Percentiles rank a stretch among this genome's conserved stretches.
Evolutionary conservation across 2,888 invertebrate species (phyloP).

Genomic region (Calameuta pallipes): DNA sequence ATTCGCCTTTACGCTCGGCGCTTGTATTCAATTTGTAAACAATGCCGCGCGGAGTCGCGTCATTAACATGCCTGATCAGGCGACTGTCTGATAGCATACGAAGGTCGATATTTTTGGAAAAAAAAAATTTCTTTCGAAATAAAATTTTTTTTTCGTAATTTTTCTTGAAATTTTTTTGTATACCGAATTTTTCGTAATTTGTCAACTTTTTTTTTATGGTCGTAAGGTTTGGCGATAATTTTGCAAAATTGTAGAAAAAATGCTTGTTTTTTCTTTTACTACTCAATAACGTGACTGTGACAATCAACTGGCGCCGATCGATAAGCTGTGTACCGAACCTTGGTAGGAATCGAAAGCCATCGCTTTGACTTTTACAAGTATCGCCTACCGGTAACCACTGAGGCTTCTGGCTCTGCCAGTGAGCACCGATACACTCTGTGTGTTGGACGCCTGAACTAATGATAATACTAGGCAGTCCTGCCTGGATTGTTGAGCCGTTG

Average conservation of each 20-base stretch:
- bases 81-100: background rate
- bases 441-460: slow-evolving; percentile 4
- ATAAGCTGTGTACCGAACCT: background rate
- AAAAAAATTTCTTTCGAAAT: background rate
- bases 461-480: slow-evolving; percentile 28
- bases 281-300: background rate
- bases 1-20: background rate
- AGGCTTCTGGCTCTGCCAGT: background rate
- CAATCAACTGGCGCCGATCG: background rate
- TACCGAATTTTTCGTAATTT: background rate
- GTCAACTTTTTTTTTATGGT: background rate
- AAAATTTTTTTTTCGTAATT: background rate
- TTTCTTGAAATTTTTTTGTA: no score
- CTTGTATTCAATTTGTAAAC: background rate
- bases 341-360: background rate
- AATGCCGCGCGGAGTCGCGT: background rate
- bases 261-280: no score
- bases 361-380: slow-evolving; percentile 5
- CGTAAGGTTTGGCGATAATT: background rate
- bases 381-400: background rate
- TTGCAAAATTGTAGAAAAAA: background rate
- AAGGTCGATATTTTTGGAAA: background rate
- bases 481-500: slow-evolving; percentile 35
- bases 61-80: background rate
- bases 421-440: background rate